These are phyloP conservation scores for Ciona savignyi DNA, from an alignment of 23 tunicate genomes.

Conservation along the genomic window DNA sequence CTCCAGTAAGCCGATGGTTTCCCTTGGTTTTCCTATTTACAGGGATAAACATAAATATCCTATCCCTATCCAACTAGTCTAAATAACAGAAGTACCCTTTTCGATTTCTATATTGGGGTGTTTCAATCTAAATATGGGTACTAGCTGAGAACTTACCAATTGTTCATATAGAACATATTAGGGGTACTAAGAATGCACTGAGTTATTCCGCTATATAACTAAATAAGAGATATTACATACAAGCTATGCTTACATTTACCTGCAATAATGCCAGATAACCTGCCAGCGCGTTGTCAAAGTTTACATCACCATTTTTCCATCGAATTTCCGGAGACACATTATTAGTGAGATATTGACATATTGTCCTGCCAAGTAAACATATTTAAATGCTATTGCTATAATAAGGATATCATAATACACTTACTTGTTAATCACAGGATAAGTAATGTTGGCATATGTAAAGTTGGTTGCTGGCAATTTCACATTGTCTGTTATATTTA, in stretches of 20 bases:
- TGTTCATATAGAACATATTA: too few species aligned
- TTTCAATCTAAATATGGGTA: too few species aligned
- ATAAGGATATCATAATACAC: background rate
- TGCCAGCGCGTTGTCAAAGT: slow-evolving; percentile 62
- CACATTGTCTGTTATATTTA: slow-evolving; percentile 33
- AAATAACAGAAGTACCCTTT: too few species aligned
- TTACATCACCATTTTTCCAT: slow-evolving; percentile 69
- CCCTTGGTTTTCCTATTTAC: too few species aligned
- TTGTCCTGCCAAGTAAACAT: slow-evolving; percentile 20
- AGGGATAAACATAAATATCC: too few species aligned
- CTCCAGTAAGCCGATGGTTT: too few species aligned
- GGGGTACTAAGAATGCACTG: too few species aligned
- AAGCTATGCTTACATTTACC: slow-evolving; percentile 13
- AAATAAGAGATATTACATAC: background rate
- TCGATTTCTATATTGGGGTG: too few species aligned
- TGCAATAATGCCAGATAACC: slow-evolving; percentile 90
- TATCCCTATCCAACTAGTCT: too few species aligned
- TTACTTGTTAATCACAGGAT: slow-evolving; percentile 23
- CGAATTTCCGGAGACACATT: slow-evolving; percentile 21
- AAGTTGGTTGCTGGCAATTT: slow-evolving; percentile 34
- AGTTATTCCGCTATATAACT: too few species aligned
- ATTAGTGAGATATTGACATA: slow-evolving; percentile 28
- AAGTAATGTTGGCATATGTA: slow-evolving; percentile 11
- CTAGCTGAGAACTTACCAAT: too few species aligned
- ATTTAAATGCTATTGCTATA: background rate